Conservation (phyloP, 2,113 vertebrate species). For the Hemicordylus capensis region DNA sequence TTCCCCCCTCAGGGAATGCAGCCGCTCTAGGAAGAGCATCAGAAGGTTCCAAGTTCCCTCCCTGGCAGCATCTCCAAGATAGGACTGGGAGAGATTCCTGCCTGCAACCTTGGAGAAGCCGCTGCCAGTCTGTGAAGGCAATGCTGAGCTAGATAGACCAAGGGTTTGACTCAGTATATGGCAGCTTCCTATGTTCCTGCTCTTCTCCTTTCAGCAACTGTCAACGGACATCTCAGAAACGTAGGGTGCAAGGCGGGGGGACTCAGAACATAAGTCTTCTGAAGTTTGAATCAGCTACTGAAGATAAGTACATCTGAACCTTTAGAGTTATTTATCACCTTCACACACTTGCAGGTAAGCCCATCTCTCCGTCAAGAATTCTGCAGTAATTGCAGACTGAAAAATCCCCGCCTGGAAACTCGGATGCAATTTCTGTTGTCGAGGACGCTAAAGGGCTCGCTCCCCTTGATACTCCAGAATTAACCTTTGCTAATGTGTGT, state of each 20-base stretch:
- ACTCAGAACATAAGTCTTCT: background rate
- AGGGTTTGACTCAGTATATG: too few species aligned
- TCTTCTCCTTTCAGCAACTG: background rate
- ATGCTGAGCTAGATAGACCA: too few species aligned
- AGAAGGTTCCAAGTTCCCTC: too few species aligned
- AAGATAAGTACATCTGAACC: background rate
- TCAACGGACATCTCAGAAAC: background rate
- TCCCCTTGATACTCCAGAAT: background rate
- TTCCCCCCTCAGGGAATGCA: too few species aligned
- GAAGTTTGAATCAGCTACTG: background rate
- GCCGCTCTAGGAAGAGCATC: too few species aligned
- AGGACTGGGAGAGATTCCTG: too few species aligned
- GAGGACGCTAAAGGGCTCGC: background rate
- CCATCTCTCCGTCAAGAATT: background rate
- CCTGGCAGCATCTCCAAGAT: too few species aligned
- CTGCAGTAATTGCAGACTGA: background rate
- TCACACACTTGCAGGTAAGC: background rate
- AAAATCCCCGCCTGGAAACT: background rate
- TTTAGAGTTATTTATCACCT: background rate
- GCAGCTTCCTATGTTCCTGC: too few species aligned
- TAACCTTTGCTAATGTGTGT: slow-evolving; percentile 12
- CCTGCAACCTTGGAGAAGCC: too few species aligned
- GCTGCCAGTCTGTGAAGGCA: too few species aligned
- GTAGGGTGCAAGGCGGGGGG: too few species aligned
- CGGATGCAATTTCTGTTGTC: background rate